These are phyloP conservation scores for Neodiprion pinetum DNA, from an alignment of 1,140 invertebrate genomes.

Conservation along the genomic window DNA sequence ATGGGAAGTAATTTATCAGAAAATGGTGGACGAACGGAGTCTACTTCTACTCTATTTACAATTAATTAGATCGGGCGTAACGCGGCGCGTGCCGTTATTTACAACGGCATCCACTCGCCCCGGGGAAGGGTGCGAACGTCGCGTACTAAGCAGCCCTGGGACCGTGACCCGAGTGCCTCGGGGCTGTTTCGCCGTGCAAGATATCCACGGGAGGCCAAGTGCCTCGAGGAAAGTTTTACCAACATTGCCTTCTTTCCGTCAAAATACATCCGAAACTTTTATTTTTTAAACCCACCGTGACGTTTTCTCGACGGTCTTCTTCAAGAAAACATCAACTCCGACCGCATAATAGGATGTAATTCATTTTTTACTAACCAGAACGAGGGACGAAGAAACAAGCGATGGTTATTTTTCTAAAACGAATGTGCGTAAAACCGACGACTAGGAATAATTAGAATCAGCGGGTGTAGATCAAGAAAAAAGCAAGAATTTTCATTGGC, in stretches of 20 bases:
- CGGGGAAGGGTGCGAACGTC: background rate
- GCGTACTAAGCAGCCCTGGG: background rate
- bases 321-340: too few relatives aligned
- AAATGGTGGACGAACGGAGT: too few relatives aligned
- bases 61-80: background rate
- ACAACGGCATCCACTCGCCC: background rate
- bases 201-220: background rate
- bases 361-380: too few relatives aligned
- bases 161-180: background rate
- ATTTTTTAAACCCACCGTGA: too few relatives aligned
- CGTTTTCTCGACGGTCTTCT: too few relatives aligned
- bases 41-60: background rate
- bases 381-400: too few relatives aligned
- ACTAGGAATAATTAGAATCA: too few relatives aligned
- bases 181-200: background rate
- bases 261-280: background rate
- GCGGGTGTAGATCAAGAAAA: too few relatives aligned
- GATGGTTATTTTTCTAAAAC: too few relatives aligned
- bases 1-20: background rate
- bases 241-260: background rate
- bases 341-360: too few relatives aligned
- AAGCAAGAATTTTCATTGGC: too few relatives aligned
- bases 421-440: too few relatives aligned
- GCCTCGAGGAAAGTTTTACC: background rate
- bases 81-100: conserved; percentile 6